Base-by-base conservation (phyloP, 2,797 vertebrate species). In the Muraenolepis orangiensis region DNA sequence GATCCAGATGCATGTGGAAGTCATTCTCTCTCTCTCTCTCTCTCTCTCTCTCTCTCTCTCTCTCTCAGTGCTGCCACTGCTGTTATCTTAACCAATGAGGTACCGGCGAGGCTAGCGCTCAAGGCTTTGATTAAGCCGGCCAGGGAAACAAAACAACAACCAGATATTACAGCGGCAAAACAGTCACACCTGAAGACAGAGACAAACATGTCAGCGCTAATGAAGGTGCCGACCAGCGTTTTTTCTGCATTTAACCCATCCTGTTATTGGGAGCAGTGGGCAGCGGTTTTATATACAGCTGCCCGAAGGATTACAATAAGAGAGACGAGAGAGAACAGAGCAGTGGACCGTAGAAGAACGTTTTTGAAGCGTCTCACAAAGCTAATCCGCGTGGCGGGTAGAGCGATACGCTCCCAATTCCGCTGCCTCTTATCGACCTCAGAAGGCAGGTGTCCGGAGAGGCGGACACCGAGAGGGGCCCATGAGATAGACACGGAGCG, bases 341-440 rank as follows among this genome's bases (percentile, higher is more conserved):
- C 23, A 2, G 6, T 36, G 32, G 69, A 32, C 30, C 11, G 32
- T 0, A 18, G 18, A 32, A 20, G 12, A 30, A n/a, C n/a, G 64
- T 29, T 29, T n/a, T 31, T 51, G 32, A 40, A 20, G 67, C 23
- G 66, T 51, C 42, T 71, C 38, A 29, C 40, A 76, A 42, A 61
- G 64, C n/a, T 75, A 80, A 80, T 82, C 74, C 82, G 74, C 71
- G 40, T 6, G 40, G 81, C 75, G 70, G 46, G 38, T 30, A 18
- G 80, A 66, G 71, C 66, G 79, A 76, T 80, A 78, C 80, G 77
- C 80, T 83, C 66, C 77, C 76, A 81, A 84, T 81, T 78, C 76
- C 31, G 16, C 57, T 10, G 82, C 36, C 81, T 64, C 72, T 68
- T 85, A 86, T 86, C 66, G 79, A 89, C 85, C 70, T 11, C 13